Evolutionary conservation across 2,888 invertebrate species (phyloP), one percentile per base, ranked within the genome.

Genomic region (Allacma fusca): DNA sequence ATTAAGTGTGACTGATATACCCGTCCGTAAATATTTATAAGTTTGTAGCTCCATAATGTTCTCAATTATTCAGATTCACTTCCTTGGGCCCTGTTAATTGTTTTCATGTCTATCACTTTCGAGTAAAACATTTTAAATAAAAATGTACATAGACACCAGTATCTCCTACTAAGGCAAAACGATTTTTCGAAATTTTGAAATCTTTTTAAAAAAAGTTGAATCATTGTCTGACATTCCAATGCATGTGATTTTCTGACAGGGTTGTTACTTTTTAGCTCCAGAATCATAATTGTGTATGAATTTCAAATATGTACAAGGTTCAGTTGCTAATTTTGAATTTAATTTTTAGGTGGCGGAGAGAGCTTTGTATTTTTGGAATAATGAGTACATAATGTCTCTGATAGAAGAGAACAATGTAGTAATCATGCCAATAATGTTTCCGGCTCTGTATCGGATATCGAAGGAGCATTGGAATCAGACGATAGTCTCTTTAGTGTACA

Each of bases 401-500:
- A 98, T 99, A 90, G 97, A 97, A 88, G 98, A 99, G 88, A 98
- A 98, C 89, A 97, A 96, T 88, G 93, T 94, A 88, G 94, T 96
- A 86, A 97, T 99, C 87, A 94, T 99, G 93, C 98, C 98, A 85
- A 98, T 99, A 85, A 98, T 99, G 97, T 99, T 99, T 90, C 98
- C 98, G 82, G 96, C 98, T 84, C 90, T 99, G 86, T 99, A 99
- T 89, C 95, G 96, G 87, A 97, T 97, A 88, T 97, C 96, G 88
- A 98, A 98, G 91, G 97, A 98, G 88, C 99, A 99, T 89, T 99
- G 99, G 99, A 99, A 99, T 90, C 98, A 98, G 89, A 99, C 98
- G 83, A 99, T 99, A 86, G 96, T 99, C 85, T 98, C 98, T 80
- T 92, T 99, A 86, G 98, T 99, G 85, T 99, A 99, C 90, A 99